Conservation (phyloP, 2,888 invertebrate genomes). For the Acleris laterana region DNA sequence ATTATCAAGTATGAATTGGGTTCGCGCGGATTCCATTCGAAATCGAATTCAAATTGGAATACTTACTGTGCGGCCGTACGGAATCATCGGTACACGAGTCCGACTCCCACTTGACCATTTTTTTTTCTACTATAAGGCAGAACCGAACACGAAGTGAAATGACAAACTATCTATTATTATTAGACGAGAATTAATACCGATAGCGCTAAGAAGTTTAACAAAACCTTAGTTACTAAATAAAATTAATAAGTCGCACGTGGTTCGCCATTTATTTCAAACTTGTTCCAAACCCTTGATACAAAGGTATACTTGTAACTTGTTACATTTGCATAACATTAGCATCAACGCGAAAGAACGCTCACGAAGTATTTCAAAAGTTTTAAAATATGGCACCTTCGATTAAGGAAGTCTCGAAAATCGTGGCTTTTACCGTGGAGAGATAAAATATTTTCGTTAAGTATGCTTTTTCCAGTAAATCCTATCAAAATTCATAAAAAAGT, state of each 20-base stretch:
- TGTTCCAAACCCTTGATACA: conserved; percentile 2
- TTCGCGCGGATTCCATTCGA: too few species aligned
- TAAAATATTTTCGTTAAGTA: neutral
- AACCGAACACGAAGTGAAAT: too few species aligned
- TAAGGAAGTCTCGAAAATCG: conserved; percentile 23
- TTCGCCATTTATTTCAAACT: conserved; percentile 15
- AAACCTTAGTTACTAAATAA: neutral
- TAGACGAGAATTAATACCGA: too few species aligned
- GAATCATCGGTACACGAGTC: too few species aligned
- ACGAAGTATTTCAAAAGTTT: conserved; percentile 24
- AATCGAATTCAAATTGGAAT: too few species aligned
- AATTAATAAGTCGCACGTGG: conserved; percentile 13
- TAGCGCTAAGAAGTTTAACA: too few species aligned
- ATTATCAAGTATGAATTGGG: too few species aligned
- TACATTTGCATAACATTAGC: conserved; percentile 22
- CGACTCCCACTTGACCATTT: too few species aligned
- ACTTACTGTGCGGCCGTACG: too few species aligned
- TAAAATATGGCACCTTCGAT: conserved; percentile 37
- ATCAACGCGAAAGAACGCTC: conserved; percentile 17
- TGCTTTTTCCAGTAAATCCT: neutral
- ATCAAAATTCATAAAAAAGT: too few species aligned
- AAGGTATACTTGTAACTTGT: conserved; percentile 19
- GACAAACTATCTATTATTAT: too few species aligned
- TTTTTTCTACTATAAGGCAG: too few species aligned
- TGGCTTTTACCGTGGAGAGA: neutral